Base-by-base conservation (phyloP, 2,113 vertebrate genomes). In the Ia io region DNA sequence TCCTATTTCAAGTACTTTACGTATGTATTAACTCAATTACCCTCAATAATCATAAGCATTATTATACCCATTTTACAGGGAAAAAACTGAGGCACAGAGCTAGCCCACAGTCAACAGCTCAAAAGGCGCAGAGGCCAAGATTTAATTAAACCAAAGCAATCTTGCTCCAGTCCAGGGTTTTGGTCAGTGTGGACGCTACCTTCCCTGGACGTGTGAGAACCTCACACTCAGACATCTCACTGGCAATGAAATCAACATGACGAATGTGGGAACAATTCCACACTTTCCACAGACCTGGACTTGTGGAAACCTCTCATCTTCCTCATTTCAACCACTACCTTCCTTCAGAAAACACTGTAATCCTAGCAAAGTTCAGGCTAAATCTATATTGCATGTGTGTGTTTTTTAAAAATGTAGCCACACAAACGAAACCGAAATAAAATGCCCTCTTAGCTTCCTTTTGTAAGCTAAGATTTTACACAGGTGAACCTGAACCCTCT, bases 371-470 rank as follows among this genome's bases (percentile, higher is more conserved):
- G 5, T 53, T 84, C 65, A 93, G 74, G 53, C 42, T 89, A 88
- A 93, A 67, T 76, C 14, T 70, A 3, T 49, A 70, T 0, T 53
- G 25, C 1, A 56, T 6, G 23, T 20, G 51, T 85, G 51, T 63
- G 16, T 88, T 74, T 76, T 78, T 94, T 13, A 74, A 92, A 85
- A 92, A 85, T 13, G 37, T n/a, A 91, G 67, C 16, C 89, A 93
- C 11, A 73, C 23, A 51, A 90, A 93, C 42, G 51, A 71, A 93
- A 73, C 12, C 16, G 70, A 93, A 94, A 88, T 71, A 61, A 94
- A 97, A 87, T 6, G 22, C 11, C 6, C 17, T 71, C 51, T 53
- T 56, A 61, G 37, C 30, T 71, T 12, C 69, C 18, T 76, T 44
- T 25, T 53, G n/a, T 4, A 63, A 73, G 44, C 42, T 86, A 79